Evolutionary conservation across 2,888 invertebrate species (phyloP), one percentile per base, ranked within the genome.

Genomic region (Volucella zonaria): DNA sequence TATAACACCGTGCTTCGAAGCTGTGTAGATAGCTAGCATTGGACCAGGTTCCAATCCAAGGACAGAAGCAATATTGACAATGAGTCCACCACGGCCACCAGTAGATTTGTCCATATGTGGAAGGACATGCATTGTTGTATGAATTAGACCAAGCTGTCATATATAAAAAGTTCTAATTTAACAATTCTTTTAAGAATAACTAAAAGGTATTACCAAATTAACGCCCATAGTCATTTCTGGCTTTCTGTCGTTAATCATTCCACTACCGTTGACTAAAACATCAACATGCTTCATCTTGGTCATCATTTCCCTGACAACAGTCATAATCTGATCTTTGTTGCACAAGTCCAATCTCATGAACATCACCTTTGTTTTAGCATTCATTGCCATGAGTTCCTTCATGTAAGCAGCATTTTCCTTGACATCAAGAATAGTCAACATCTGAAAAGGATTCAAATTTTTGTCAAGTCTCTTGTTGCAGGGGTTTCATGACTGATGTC

Each of bases 141-240:
- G 90, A n/a, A 91, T 90, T 14, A 91, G 38, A 3, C 91, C 92
- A 89, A 89, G 89, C 92, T 92, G 87, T 45, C 38, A 9, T 47
- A 12, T 62, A 4, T 49, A 3, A 12, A 1, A 11, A 38, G 2
- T 9, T 1, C 43, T 11, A 18, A 10, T 1, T 43, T 12, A 9
- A 23, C n/a, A 42, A 43, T 11, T 40, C 14, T 2, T 56, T 14
- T 3, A 14, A 40, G 9, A 4, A 51, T 14, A 23, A 42, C 9
- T 52, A 10, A 49, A 23, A 3, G n/a, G 42, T 14, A 78, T 61
- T 92, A 94, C 93, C 82, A 94, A 93, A 14, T 92, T 88, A 31
- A 87, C 82, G 52, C 81, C 77, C 42, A 88, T 86, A 1, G 86
- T 83, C 74, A 82, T 58, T 51, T 82, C 77, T n/a, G 85, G 75